phyloP scores from a whole-genome alignment of 2,888 invertebrate species.

The Apodemia hepburni region DNA sequence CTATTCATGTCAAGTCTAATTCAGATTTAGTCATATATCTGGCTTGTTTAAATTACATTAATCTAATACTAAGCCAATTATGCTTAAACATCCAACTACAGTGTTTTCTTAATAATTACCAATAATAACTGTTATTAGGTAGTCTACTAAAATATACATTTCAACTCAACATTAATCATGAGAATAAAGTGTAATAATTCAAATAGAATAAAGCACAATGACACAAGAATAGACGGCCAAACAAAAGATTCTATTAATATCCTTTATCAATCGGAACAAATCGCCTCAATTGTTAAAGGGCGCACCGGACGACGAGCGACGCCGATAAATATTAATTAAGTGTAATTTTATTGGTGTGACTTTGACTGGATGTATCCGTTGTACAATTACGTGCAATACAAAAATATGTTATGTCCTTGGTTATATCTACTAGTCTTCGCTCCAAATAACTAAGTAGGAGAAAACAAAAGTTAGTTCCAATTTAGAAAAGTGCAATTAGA shows the following conservation, averaged over 20 bases:
- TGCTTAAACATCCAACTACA: too few species aligned
- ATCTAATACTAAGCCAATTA: too few species aligned
- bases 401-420: constrained; percentile 13
- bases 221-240: constrained; percentile 19
- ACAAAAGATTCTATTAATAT: constrained; percentile 23
- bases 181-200: constrained; percentile 4
- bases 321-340: constrained; percentile 44
- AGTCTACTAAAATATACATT: neutral
- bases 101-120: too few species aligned
- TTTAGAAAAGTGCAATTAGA: too few species aligned
- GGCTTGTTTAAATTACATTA: too few species aligned
- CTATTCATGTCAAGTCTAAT: too few species aligned
- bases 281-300: constrained; percentile 18
- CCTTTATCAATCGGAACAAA: constrained; percentile 27
- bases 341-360: constrained; percentile 34
- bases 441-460: too few species aligned
- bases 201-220: constrained; percentile 3
- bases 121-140: too few species aligned
- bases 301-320: constrained; percentile 31
- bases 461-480: too few species aligned
- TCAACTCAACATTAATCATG: neutral
- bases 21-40: too few species aligned
- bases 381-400: constrained; percentile 1
- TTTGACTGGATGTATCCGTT: constrained; percentile 29
- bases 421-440: too few species aligned